Evolutionary conservation across 2,888 invertebrate genomes (phyloP).

Genomic region (Pheosia gnoma): DNA sequence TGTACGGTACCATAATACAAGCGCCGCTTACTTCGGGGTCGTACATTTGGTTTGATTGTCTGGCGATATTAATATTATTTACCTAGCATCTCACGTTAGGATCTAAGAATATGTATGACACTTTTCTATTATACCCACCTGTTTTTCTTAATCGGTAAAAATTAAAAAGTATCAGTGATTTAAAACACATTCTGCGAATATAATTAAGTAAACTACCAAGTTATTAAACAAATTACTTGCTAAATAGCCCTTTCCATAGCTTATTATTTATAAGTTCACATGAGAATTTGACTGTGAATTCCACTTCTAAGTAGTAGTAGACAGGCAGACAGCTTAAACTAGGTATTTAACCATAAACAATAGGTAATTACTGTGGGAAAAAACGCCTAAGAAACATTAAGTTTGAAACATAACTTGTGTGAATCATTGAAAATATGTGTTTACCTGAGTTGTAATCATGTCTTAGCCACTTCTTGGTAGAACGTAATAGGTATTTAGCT

Average conservation of each 20-base stretch:
- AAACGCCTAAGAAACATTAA: conserved; percentile 10
- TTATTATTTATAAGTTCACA: conserved; percentile 18
- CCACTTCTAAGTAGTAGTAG: conserved; percentile 25
- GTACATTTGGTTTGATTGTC: no score
- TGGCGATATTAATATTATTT: no score
- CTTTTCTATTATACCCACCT: no score
- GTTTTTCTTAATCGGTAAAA: no score
- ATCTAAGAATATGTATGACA: no score
- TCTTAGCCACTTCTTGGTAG: neutral
- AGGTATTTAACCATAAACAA: conserved; percentile 34
- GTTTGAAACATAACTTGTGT: neutral
- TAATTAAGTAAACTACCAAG: neutral
- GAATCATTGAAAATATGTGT: conserved; percentile 9
- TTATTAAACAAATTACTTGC: neutral
- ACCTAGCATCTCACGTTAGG: no score
- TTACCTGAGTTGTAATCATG: conserved; percentile 4
- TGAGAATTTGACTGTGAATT: conserved; percentile 28
- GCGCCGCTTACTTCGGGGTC: no score
- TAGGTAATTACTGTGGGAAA: conserved; percentile 37
- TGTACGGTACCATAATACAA: no score
- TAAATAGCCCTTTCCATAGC: neutral
- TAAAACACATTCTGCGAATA: neutral
- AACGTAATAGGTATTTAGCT: neutral
- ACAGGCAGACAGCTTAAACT: conserved; percentile 16
- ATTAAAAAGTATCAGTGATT: no score